Percentiles rank a stretch among this genome's conserved stretches.
Conservation (phyloP, 2,888 invertebrate genomes). For the Hirtodrosophila alboralis region DNA sequence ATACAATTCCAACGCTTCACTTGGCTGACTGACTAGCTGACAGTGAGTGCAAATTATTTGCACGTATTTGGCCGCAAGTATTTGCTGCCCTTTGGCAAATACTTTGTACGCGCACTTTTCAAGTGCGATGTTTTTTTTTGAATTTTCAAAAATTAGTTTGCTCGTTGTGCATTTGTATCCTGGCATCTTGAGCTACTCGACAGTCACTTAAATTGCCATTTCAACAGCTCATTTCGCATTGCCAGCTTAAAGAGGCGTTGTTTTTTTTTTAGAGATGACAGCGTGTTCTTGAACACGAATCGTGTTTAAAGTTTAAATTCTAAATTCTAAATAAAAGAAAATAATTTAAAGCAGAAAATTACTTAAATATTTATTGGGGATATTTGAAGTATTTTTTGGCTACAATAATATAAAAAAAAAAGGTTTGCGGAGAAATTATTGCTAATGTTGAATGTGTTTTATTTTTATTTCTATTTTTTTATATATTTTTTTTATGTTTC, state of each 20-base stretch:
- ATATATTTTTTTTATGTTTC: no score
- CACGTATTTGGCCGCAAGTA: slow-evolving; percentile 59
- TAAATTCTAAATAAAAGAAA: no score
- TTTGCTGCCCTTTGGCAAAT: slow-evolving; percentile 58
- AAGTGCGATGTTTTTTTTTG: slow-evolving; percentile 21
- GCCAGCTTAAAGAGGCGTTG: slow-evolving; percentile 61
- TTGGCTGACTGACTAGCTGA: slow-evolving; percentile 1
- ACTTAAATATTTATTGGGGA: no score
- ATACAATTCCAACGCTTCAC: slow-evolving; percentile 13
- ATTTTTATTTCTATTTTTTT: no score
- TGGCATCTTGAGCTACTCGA: slow-evolving; percentile 56
- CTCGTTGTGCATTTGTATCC: slow-evolving; percentile 56
- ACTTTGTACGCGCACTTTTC: slow-evolving; percentile 25
- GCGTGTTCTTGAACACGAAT: no score
- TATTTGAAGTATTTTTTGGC: no score
- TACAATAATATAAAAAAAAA: no score
- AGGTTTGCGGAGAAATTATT: no score
- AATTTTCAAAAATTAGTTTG: slow-evolving; percentile 38
- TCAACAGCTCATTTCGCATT: slow-evolving; percentile 81
- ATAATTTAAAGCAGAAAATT: no score
- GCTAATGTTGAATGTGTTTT: no score
- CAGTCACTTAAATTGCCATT: slow-evolving; percentile 80
- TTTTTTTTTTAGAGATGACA: no score
- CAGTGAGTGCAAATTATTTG: slow-evolving; percentile 63
- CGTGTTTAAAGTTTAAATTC: no score